Percentiles rank a stretch among this genome's conserved stretches.
Conservation (phyloP, 2,113 vertebrate species). For the Oreochromis tanganicae region DNA sequence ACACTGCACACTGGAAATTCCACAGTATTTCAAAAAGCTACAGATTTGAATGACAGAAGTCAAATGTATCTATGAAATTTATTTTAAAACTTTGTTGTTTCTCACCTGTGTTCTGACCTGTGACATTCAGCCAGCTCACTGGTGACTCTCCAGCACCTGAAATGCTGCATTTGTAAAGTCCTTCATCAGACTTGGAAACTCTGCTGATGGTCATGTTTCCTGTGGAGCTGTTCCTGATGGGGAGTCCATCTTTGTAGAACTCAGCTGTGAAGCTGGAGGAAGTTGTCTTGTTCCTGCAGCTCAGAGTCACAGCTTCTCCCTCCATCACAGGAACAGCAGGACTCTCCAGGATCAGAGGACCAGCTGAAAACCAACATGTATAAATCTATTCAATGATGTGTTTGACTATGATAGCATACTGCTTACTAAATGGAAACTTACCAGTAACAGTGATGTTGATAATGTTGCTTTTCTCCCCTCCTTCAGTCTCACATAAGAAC, state of each 20-base stretch:
- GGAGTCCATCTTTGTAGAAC: rapidly evolving
- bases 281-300: background rate
- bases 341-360: rapidly evolving
- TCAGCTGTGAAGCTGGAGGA: background rate
- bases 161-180: background rate
- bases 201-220: background rate
- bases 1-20: background rate
- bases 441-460: background rate
- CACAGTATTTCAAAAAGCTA: background rate
- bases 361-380: background rate
- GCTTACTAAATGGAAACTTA: background rate
- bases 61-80: rapidly evolving
- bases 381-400: rapidly evolving
- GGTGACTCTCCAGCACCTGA: background rate
- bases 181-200: background rate
- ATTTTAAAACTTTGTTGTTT: background rate
- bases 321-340: background rate
- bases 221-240: rapidly evolving
- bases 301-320: rapidly evolving
- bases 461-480: background rate
- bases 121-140: background rate
- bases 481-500: background rate
- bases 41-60: rapidly evolving
- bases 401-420: rapidly evolving
- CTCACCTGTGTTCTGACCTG: background rate